Base-by-base conservation (phyloP, 2,797 vertebrate species). In the Ptychobarbus kaznakovi region DNA sequence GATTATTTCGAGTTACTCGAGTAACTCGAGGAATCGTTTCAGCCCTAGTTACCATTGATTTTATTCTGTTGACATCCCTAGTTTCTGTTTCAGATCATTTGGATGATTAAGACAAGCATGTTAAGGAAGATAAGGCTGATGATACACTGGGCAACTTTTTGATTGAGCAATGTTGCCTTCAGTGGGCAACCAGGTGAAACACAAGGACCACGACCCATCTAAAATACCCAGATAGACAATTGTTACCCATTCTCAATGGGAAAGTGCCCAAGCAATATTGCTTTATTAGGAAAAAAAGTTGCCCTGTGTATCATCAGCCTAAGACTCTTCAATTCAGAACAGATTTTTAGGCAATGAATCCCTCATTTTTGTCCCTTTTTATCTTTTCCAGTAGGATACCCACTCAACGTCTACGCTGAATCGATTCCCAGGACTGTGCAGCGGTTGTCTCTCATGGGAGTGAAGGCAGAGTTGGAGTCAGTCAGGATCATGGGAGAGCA, bases 351-450 rank as follows among this genome's bases (percentile, higher is more conserved):
- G 28, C 6, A 42, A 6, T 25, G 15, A 58, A 53, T 56, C 58
- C 15, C 44, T 56, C 12, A 13, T 15, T 13, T 49, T 75, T 70
- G 32, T 32, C 5, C 3, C 25, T 73, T 7, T 28, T 77, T 61
- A 20, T 56, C 15, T 83, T 82, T 84, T 83, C 2, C 80, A 90
- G 90, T 81, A 25, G 89, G 89, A n/a, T 84, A 79, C 69, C 80
- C 80, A 6, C 83, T 90, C 35, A 6, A 20, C 4, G 28, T 38
- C 28, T 91, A 86, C 61, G 86, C 73, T 3, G 35, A 56, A 1
- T 53, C 46, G 7, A 44, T 91, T 22, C 91, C 91, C 72, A 38
- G 42, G 70, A 87, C 66, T 15, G 87, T 91, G 49, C 80, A 28
- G 35, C 82, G 15, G 44, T 61, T 91, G 78, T 83, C 80, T 16